phyloP scores from a whole-genome alignment of 1,140 invertebrate genomes.

The Probaryconus sp. region DNA sequence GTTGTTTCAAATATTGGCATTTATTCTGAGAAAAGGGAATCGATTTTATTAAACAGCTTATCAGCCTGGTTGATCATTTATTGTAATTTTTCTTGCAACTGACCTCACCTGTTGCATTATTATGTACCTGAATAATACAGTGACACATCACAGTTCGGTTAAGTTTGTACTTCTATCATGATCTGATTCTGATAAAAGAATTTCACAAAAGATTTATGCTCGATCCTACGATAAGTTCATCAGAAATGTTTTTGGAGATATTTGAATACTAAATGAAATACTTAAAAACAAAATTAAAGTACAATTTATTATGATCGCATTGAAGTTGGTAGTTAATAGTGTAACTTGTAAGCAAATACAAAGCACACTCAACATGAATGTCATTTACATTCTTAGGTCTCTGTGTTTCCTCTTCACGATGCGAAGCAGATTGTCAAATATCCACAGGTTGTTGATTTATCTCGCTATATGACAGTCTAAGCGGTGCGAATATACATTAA shows the following conservation, averaged over 20 bases:
- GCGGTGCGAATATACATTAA: conserved; percentile 40
- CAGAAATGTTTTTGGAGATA: conserved; percentile 7
- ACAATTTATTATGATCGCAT: conserved; percentile 24
- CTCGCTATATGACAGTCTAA: conserved; percentile 53
- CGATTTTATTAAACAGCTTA: no score
- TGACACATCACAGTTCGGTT: no score
- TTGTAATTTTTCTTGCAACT: no score
- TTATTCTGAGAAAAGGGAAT: no score
- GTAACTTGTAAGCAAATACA: conserved; percentile 32
- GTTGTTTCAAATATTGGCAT: no score
- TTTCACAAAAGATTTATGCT: background rate
- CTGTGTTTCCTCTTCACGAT: conserved; percentile 47
- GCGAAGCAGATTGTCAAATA: conserved; percentile 75
- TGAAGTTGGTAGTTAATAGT: conserved; percentile 19
- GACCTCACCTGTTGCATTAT: no score
- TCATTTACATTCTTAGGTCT: conserved; percentile 44
- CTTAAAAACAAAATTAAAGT: no score
- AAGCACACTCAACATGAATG: conserved; percentile 27
- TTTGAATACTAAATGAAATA: no score
- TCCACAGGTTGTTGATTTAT: conserved; percentile 76
- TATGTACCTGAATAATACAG: no score
- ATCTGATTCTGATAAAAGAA: no score
- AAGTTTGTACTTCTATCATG: no score
- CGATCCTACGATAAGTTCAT: background rate
- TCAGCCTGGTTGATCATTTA: no score